Conservation (phyloP, 2,113 vertebrate genomes). For the Ginglymostoma cirratum region DNA sequence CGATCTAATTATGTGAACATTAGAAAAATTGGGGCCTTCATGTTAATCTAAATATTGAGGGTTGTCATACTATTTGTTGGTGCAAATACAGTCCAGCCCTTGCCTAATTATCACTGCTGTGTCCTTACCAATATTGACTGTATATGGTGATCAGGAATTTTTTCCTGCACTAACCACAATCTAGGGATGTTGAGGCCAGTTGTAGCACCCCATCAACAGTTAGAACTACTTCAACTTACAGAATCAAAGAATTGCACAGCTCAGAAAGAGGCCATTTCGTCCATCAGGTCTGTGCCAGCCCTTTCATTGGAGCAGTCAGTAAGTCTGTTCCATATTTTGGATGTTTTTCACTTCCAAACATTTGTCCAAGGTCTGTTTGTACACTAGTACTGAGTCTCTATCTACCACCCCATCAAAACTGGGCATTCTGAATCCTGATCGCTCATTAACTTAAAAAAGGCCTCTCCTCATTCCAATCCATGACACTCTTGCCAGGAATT, state of each 20-base stretch:
- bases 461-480: neutral
- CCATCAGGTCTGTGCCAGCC: neutral
- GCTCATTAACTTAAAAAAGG: neutral
- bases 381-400: neutral
- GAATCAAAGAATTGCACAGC: neutral
- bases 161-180: neutral
- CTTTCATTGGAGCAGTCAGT: neutral
- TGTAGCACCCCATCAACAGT: neutral
- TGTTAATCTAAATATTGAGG: neutral
- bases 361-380: neutral
- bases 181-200: neutral
- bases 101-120: neutral
- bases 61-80: neutral
- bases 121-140: neutral
- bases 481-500: neutral
- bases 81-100: neutral
- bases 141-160: neutral
- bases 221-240: neutral
- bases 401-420: neutral
- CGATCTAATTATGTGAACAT: neutral
- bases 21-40: neutral
- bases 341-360: neutral
- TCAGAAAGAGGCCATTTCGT: neutral
- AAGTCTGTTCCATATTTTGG: neutral
- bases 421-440: neutral